Conservation (phyloP, 2,113 vertebrate genomes). For the Odontophorus gujanensis region DNA sequence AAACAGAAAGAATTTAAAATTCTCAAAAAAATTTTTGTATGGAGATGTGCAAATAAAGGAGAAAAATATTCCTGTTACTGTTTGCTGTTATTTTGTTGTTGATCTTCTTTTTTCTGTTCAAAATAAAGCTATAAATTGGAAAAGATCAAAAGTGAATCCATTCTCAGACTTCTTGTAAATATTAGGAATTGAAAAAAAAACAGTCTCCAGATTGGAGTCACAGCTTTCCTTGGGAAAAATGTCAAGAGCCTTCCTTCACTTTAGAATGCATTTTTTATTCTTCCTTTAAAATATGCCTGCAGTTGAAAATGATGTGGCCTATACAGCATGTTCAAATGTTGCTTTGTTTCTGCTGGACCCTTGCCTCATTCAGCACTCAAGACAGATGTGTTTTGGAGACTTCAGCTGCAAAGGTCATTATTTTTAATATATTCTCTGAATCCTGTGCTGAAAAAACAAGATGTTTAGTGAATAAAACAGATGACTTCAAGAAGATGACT, state of each 20-base stretch:
- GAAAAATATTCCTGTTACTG: neutral
- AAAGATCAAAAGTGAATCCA: neutral
- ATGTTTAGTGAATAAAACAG: neutral
- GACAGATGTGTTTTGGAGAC: neutral
- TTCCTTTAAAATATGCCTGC: constrained; percentile 11
- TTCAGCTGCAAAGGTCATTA: neutral
- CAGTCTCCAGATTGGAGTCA: neutral
- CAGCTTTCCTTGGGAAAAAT: constrained; percentile 35
- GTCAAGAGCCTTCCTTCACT: neutral
- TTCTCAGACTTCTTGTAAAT: neutral
- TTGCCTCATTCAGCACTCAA: neutral
- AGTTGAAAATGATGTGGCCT: neutral
- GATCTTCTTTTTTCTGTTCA: neutral
- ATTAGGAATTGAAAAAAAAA: constrained; percentile 42
- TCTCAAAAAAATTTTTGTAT: neutral
- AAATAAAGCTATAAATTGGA: neutral
- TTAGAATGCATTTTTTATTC: neutral
- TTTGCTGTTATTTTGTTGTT: neutral
- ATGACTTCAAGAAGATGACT: neutral
- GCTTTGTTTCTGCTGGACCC: neutral
- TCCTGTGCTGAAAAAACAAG: neutral
- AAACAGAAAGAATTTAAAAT: neutral
- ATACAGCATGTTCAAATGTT: neutral
- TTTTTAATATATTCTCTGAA: constrained; percentile 25
- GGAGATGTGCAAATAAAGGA: neutral